These are phyloP conservation scores for Metaphire vulgaris DNA, from an alignment of 1,140 invertebrate genomes.

Conservation along the genomic window DNA sequence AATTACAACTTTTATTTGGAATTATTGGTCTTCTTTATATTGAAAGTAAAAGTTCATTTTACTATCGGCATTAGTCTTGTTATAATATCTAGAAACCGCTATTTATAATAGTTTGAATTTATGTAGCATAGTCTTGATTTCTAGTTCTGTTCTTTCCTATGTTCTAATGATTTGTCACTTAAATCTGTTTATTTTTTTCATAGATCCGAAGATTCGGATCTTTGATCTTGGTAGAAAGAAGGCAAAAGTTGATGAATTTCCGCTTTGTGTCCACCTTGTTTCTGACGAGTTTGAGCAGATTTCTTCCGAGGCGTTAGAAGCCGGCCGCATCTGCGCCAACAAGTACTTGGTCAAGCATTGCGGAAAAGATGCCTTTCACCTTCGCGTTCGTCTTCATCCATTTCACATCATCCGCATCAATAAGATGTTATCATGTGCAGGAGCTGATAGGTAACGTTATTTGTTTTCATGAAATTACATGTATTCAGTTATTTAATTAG, in stretches of 20 bases:
- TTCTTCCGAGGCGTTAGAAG: constrained; percentile 93
- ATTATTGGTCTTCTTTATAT: too few species aligned
- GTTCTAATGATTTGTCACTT: too few species aligned
- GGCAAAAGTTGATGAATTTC: constrained; percentile 93
- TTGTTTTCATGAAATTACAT: too few species aligned
- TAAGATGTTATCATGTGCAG: constrained; percentile 99
- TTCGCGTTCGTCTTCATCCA: constrained; percentile 92
- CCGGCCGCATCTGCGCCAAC: constrained; percentile 97
- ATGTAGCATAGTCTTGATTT: too few species aligned
- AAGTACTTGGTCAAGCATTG: constrained; percentile 84
- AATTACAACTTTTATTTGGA: too few species aligned
- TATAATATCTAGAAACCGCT: too few species aligned
- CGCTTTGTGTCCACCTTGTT: constrained; percentile 91
- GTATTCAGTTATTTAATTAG: too few species aligned
- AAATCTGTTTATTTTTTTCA: too few species aligned
- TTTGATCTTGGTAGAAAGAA: constrained; percentile 99
- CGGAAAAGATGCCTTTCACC: constrained; percentile 99
- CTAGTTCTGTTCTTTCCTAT: too few species aligned
- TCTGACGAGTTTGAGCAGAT: constrained; percentile 99
- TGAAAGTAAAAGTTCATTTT: too few species aligned
- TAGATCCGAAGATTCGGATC: constrained; percentile 95
- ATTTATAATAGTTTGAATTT: too few species aligned
- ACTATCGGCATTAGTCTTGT: too few species aligned
- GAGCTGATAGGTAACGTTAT: constrained; percentile 87
- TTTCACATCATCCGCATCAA: constrained; percentile 99